Percentiles rank a stretch among this genome's conserved stretches.
These are phyloP conservation scores for Ctenicera cuprea DNA, from an alignment of 2,888 invertebrate species.

Conservation along the genomic window DNA sequence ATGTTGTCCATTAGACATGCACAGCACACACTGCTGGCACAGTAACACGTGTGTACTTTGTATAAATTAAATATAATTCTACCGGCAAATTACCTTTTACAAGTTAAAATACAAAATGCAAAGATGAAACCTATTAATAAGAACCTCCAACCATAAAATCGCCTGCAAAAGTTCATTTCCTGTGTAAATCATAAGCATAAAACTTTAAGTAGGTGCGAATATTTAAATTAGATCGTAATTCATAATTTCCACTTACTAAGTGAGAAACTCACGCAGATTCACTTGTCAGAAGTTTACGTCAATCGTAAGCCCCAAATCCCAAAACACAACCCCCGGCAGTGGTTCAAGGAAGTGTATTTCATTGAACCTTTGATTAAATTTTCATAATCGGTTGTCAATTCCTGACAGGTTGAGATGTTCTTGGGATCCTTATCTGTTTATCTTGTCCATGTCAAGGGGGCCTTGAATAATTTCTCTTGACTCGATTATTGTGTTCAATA, in stretches of 20 bases:
- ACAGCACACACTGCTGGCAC: conserved; percentile 40
- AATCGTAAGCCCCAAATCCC: conserved; percentile 42
- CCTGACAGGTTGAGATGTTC: conserved; percentile 42
- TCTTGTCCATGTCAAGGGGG: conserved; percentile 38
- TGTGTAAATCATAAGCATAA: conserved; percentile 9
- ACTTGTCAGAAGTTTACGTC: conserved; percentile 33
- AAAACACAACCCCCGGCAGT: conserved; percentile 40
- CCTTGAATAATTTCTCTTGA: conserved; percentile 13
- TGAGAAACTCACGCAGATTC: conserved; percentile 32
- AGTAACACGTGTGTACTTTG: conserved; percentile 52
- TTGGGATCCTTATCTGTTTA: conserved; percentile 47
- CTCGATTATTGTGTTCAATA: background rate
- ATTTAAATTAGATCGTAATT: conserved; percentile 20
- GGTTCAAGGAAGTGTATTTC: conserved; percentile 43
- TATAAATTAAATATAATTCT: conserved; percentile 49
- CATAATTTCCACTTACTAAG: conserved; percentile 33
- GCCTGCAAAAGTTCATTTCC: conserved; percentile 27
- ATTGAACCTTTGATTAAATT: conserved; percentile 51
- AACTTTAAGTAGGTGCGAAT: conserved; percentile 22
- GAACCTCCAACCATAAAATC: conserved; percentile 27
- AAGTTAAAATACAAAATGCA: conserved; percentile 28
- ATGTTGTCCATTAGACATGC: conserved; percentile 52
- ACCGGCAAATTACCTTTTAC: conserved; percentile 41
- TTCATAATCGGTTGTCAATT: conserved; percentile 50
- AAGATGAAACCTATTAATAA: conserved; percentile 35